Evolutionary conservation across 2,888 invertebrate species (phyloP), one percentile per base, ranked within the genome.

Genomic region (Drosophila austrosaltans): DNA sequence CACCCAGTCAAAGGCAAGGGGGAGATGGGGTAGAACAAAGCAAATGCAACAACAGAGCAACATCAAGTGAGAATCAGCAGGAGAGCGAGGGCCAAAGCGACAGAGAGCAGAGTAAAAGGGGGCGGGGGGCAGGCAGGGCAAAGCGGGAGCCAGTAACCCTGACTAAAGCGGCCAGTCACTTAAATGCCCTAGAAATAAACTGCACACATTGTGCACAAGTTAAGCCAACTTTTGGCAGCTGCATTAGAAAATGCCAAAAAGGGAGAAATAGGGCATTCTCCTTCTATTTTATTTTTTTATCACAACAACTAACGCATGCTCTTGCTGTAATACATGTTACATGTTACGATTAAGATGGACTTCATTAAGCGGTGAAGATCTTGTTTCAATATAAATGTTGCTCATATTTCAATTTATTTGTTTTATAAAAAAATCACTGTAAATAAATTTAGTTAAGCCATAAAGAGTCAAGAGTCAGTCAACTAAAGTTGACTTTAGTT

Each of bases 111-210:
- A 16, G 16, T 16, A 16, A 16, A 16, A 16, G 73, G 40, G 53
- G 57, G 53, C 70, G 40, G 53, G 57, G 53, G 53, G 66, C 22
- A 48, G 8, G 22, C 8, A 20, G 44, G 3, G 22, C 16, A 12
- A 10, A 3, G 25, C 2, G 48, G 12, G 48, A 36, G 61, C 62
- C 62, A 53, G 69, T 62, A 72, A 76, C 66, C 59, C 68, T 72
- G 72, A 66, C 75, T 69, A 70, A 75, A 77, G 69, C 84, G 82
- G 69, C 78, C 80, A 87, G 82, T 76, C 76, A 69, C 73, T 84
- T 84, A 77, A 82, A 82, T 87, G 87, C 85, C 66, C 73, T 72
- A 77, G 70, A 84, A 79, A 82, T 85, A 85, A 82, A 84, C 85
- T 84, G 80, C 81, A 81, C 82, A 84, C 85, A 84, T 77, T 81